Base-by-base conservation (phyloP, 2,888 invertebrate genomes). In the Eristalis intricaria region DNA sequence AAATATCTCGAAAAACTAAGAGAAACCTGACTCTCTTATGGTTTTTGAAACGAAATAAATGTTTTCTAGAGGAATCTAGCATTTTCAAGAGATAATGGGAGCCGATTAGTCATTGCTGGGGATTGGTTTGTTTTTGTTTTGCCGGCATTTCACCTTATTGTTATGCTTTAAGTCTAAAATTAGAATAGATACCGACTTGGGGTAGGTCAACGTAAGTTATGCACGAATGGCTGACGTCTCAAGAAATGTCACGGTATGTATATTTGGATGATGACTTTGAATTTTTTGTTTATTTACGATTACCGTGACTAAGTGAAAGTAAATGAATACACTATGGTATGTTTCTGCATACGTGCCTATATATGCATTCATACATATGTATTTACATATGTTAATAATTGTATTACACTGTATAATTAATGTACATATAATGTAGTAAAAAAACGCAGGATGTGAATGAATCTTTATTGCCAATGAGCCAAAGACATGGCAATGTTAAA, bases 171-270 rank as follows among this genome's bases (percentile, higher is more conserved):
- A 29, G 13, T 63, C 19, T 66, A 66, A 75, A 75, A 38, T 66
- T 75, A 75, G 75, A 66, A 75, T 5, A 32, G 15, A 35, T 38
- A 10, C n/a, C n/a, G n/a, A n/a, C 19, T 58, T 75, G 66, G 38
- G 75, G 66, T 66, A 75, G 75, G 75, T 66, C 75, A 65, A 38
- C 19, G 50, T 63, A 75, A 43, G 79, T 80, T 66, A 50, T 50
- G 50, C 50, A 50, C 2, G 50, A 50, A 50, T 13, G 19, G 19
- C 50, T 50, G 50, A 50, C 50, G 50, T n/a, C 19, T 38, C 38
- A 38, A 38, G 13, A 5, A 32, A 32, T 32, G 10, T 8, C 38
- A 13, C 38, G 8, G 38, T 38, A 8, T 8, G 38, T 38, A 8
- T 38, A 0, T 13, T 38, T 38, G 13, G 38, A 3, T 13, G 2